Evolutionary conservation across 1,140 invertebrate genomes (phyloP).

Genomic region (Magallana gigas): DNA sequence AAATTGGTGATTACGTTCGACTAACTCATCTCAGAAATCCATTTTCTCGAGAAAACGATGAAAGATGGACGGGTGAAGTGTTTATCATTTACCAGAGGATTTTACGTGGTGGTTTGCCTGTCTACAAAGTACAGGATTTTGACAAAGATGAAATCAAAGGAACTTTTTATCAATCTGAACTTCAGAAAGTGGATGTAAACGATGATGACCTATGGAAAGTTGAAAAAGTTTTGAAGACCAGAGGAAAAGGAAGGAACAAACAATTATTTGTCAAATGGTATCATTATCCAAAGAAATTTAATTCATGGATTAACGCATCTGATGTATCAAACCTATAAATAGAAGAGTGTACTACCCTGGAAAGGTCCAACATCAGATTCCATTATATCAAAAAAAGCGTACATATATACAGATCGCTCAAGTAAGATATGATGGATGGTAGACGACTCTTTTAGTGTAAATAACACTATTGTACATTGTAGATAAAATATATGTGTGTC

Average conservation of each 20-base stretch:
- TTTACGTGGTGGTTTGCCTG: slow-evolving; percentile 42
- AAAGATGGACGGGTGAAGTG: slow-evolving; percentile 57
- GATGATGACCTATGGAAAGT: slow-evolving; percentile 48
- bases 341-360: slow-evolving; percentile 30
- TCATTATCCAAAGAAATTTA: slow-evolving; percentile 52
- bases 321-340: slow-evolving; percentile 7
- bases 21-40: slow-evolving; percentile 50
- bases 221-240: slow-evolving; percentile 50
- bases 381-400: slow-evolving; percentile 16
- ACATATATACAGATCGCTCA: slow-evolving; percentile 32
- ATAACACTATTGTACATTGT: slow-evolving; percentile 7
- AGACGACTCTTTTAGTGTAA: slow-evolving; percentile 36
- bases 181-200: slow-evolving; percentile 48
- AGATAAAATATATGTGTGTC: not conserved
- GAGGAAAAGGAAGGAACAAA: slow-evolving; percentile 55
- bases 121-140: slow-evolving; percentile 48
- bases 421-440: slow-evolving; percentile 32
- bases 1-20: slow-evolving; percentile 54
- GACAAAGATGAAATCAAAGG: slow-evolving; percentile 49
- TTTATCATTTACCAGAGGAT: slow-evolving; percentile 43
- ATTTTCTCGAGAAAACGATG: slow-evolving; percentile 48
- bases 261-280: slow-evolving; percentile 56
- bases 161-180: slow-evolving; percentile 53
- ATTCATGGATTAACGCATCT: slow-evolving; percentile 37
- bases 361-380: slow-evolving; percentile 20